Base-by-base conservation (phyloP, 2,888 invertebrate genomes). In the Bibio marci region DNA sequence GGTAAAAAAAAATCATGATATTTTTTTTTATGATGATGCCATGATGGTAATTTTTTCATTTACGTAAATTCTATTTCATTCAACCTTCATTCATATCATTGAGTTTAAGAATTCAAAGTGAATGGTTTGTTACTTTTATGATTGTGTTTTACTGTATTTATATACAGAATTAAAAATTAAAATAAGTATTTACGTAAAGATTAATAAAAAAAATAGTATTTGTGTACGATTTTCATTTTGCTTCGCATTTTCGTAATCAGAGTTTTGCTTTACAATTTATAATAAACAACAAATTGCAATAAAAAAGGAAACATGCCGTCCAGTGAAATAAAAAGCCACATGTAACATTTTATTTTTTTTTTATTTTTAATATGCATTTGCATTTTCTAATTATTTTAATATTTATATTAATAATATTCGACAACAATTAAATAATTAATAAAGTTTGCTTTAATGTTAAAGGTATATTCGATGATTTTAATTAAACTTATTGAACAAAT, bases 1-100 rank as follows among this genome's bases (percentile, higher is more conserved):
- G 86, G 86, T 86, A 76, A 65, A 38, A 38, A 39, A n/a, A 30
- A 28, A 13, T 32, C 28, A 28, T 38, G 22, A 31, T 31, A n/a
- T n/a, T 38, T 32, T 22, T 28, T 37, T 28, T 30, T 12, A 36
- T 28, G n/a, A 4, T 19, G 18, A n/a, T n/a, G n/a, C 35, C 34
- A 32, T 37, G 31, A 17, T n/a, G 40, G 36, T 33, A 38, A 42
- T 30, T 41, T 32, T n/a, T n/a, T n/a, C n/a, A 31, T 40, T n/a
- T 42, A 10, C 12, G 6, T 6, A 11, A 30, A 30, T 10, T 10
- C 13, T 33, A 34, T 14, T 30, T 30, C 12, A 34, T 19, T 11
- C 11, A 8, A 12, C 8, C 15, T 18, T 18, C 17, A 8, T 34
- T 34, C 19, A 19, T 19, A 8, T 33, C 10, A 5, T 34, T 26